These are phyloP conservation scores for Ptychoptera contaminata DNA, from an alignment of 2,888 invertebrate genomes.

Conservation along the genomic window DNA sequence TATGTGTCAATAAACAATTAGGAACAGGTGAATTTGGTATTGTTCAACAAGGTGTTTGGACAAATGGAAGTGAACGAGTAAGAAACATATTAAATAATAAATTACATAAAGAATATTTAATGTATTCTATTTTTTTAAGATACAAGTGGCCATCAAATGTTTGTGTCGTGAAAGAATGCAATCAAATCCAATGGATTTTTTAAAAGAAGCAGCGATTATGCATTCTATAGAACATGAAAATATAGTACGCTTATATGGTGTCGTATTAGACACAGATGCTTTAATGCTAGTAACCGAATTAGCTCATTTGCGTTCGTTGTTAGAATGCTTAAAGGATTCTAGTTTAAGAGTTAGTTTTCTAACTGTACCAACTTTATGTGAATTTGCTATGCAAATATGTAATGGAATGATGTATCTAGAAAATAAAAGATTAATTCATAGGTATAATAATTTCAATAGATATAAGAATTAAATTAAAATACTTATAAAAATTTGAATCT, in stretches of 20 bases:
- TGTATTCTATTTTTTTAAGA: slow-evolving; percentile 34
- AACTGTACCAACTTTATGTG: slow-evolving; percentile 83
- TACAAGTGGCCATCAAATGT: slow-evolving; percentile 95
- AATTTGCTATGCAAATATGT: slow-evolving; percentile 90
- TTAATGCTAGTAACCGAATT: slow-evolving; percentile 81
- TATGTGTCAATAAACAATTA: slow-evolving; percentile 84
- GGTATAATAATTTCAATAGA: slow-evolving; percentile 30
- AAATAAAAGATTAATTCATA: slow-evolving; percentile 88
- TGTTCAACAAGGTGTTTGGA: slow-evolving; percentile 96
- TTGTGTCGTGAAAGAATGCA: slow-evolving; percentile 89
- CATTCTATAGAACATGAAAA: slow-evolving; percentile 94
- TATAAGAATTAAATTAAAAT: not conserved
- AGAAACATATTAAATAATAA: slow-evolving; percentile 16
- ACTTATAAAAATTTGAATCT: slow-evolving; percentile 12
- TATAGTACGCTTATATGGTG: slow-evolving; percentile 93
- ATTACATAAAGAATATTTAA: not conserved
- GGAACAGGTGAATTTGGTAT: slow-evolving; percentile 97
- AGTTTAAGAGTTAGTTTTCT: slow-evolving; percentile 73
- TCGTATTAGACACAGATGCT: slow-evolving; percentile 82
- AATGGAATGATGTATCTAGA: slow-evolving; percentile 98
- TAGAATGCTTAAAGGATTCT: slow-evolving; percentile 92
- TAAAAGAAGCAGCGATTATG: slow-evolving; percentile 98
- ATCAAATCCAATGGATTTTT: slow-evolving; percentile 88
- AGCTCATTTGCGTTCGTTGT: slow-evolving; percentile 82
- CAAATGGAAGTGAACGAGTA: slow-evolving; percentile 82